Base-by-base conservation (phyloP, 2,888 invertebrate genomes). In the Frankliniella fusca region DNA sequence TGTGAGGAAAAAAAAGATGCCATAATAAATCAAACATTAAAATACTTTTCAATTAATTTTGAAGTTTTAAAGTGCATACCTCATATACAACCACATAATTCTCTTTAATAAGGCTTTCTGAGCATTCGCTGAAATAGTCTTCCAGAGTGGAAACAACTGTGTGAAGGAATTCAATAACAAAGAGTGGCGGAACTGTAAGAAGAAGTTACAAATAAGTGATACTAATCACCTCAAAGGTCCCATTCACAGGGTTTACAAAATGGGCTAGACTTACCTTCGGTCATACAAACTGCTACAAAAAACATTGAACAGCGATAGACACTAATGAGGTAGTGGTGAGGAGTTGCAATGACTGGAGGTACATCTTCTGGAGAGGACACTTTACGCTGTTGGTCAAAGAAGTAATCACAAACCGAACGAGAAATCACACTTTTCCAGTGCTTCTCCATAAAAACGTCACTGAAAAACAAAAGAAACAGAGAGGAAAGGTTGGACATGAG, bases 11-110 rank as follows among this genome's bases (percentile, higher is more conserved):
- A 38, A 80, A 15, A 50, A n/a, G n/a, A 81, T 49, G 9, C 27
- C 61, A 76, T 48, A 8, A 20, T 49, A 48, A 18, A 70, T 28
- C 3, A 76, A 61, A n/a, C 20, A 81, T 81, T 61, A 80, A 0
- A 81, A 27, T 48, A 82, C 49, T 8, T 80, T 27, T 3, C 61
- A 8, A 80, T 23, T 38, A 38, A 3, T 2, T 38, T 38, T 38
- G 5, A 38, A 38, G 2, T 3, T 38, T 38, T 38, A 20, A 18
- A 23, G 48, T 81, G 83, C 85, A 87, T 90, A 95, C 95, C 92
- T 99, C 99, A 90, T 99, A 99, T 15, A 99, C 97, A 85, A 99
- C 97, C 76, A 99, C 99, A 92, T 97, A 98, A 88, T 99, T 97
- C 87, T 99, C 99, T 89, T 99, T 99, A 84, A 99, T 96, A 83